A percentile compares a stretch with the other conserved stretches of the same genome.
These are phyloP conservation scores for Sebastes reedi DNA, from an alignment of 2,797 vertebrate genomes.

Conservation along the genomic window DNA sequence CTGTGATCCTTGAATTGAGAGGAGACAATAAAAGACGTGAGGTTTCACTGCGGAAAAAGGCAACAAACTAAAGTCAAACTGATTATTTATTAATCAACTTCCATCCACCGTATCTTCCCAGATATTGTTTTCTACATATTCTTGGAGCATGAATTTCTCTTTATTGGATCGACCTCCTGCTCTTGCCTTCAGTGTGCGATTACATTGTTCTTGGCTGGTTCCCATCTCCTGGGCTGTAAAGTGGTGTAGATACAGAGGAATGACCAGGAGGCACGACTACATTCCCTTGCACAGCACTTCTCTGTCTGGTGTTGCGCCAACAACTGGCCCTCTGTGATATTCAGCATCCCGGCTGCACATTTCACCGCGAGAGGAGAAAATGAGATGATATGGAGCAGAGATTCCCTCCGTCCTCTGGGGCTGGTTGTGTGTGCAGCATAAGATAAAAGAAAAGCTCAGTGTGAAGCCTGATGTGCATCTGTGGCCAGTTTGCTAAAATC, in stretches of 20 bases:
- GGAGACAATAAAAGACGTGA: not conserved
- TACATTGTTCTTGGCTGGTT: slow-evolving; percentile 30
- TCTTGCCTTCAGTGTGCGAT: not conserved
- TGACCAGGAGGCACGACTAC: slow-evolving; percentile 28
- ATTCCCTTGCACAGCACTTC: not conserved
- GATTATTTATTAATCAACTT: not conserved
- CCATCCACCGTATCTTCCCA: not conserved
- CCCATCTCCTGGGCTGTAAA: slow-evolving; percentile 1
- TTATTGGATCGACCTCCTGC: slow-evolving; percentile 1
- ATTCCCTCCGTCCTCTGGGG: slow-evolving; percentile 4
- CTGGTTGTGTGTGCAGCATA: not conserved
- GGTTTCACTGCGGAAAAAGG: not conserved
- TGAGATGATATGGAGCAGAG: slow-evolving; percentile 7
- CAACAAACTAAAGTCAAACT: not conserved
- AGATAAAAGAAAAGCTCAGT: not conserved
- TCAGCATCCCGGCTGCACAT: slow-evolving; percentile 17
- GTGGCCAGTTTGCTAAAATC: not conserved
- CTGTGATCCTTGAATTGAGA: not conserved
- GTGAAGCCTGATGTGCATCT: not conserved
- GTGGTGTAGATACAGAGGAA: slow-evolving; percentile 11
- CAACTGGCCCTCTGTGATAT: slow-evolving; percentile 8
- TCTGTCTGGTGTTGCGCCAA: slow-evolving; percentile 26
- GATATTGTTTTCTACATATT: not conserved
- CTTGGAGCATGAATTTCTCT: not conserved
- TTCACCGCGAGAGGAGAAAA: not conserved